Evolutionary conservation across 2,113 vertebrate genomes (phyloP), one percentile per base, ranked within the genome.

Genomic region (Columba livia): DNA sequence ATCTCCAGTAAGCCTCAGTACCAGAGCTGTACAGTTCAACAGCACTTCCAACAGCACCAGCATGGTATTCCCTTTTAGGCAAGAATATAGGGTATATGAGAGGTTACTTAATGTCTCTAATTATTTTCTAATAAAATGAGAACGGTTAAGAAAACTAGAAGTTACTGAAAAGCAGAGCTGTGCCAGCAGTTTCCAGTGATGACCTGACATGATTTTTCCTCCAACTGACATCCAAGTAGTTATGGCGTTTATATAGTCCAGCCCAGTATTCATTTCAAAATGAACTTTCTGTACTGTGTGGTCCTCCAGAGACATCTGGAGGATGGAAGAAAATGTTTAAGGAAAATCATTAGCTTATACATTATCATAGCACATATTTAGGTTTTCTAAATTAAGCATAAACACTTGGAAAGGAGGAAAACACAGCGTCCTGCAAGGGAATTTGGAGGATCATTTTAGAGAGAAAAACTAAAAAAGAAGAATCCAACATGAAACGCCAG

Each of bases 311-410:
- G 51, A 75, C 26, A 73, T 86, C 56, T 78, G 48, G 42, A 92
- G 32, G 57, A 69, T 84, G 44, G 72, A 94, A 90, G 73, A 86
- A 93, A 92, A 93, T 1, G 3, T 38, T 74, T 94, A 93, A 90
- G 61, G 77, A 80, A 93, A 94, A 90, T 74, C 29, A 80, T 54
- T 67, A 84, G 20, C 15, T 48, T 95, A 64, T 18, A 36, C 29
- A 40, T 78, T 90, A 71, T 34, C 51, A 51, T 13, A 88, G 56
- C 40, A 64, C 23, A 85, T 80, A 80, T 26, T 70, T 32, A 71
- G 18, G 24, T 86, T 88, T 80, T 66, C 61, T 83, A 58, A 88
- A 73, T 80, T 66, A 61, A 31, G 36, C 50, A 28, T 42, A 42
- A 88, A 42, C 47, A 62, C 50, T 12, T 34, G 34, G 44, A 91